Evolutionary conservation across 2,113 vertebrate genomes (phyloP), one percentile per base, ranked within the genome.

Genomic region (Leptobrachium ailaonicum): DNA sequence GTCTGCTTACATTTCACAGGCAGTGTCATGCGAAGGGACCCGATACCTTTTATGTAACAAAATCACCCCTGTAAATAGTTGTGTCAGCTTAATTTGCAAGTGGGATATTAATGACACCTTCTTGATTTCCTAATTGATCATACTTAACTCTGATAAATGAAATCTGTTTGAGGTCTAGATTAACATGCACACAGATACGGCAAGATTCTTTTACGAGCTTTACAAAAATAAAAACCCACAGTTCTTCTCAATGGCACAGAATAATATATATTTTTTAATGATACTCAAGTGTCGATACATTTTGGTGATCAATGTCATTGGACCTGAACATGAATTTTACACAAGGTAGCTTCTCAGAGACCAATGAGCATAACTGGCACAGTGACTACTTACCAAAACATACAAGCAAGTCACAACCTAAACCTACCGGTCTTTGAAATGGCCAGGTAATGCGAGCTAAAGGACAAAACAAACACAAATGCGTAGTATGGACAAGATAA

Each of bases 121-220:
- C 50, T 41, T 73, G 71, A 56, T 58, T 73, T 42, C 10, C 50
- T 73, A 73, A 56, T 73, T 54, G 41, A 58, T 73, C 58, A 32
- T 12, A 73, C 40, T 58, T 56, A 73, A 73, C 40, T 4, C 50
- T 73, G 71, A 58, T 73, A 40, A 73, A 73, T 73, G 53, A 7
- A 41, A 13, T 13, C 71, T 56, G 71, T 42, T 58, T 73, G 53
- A 54, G 53, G 7, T 41, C 11, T 58, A 58, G 40, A 73, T 41
- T 73, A 54, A 41, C 40, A 60, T 56, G 41, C n/a, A 40, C 50
- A 73, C 71, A 58, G 40, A 54, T 68, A 68, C 20, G 20, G 20
- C 20, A 32, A 32, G 20, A 32, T 60, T 60, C 11, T 6, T 54
- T 8, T 11, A 6, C 11, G 6, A 8, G 50, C 50, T 54, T 54